These are phyloP conservation scores for Drosophila ficusphila DNA, from an alignment of 1,140 invertebrate genomes.

Conservation along the genomic window DNA sequence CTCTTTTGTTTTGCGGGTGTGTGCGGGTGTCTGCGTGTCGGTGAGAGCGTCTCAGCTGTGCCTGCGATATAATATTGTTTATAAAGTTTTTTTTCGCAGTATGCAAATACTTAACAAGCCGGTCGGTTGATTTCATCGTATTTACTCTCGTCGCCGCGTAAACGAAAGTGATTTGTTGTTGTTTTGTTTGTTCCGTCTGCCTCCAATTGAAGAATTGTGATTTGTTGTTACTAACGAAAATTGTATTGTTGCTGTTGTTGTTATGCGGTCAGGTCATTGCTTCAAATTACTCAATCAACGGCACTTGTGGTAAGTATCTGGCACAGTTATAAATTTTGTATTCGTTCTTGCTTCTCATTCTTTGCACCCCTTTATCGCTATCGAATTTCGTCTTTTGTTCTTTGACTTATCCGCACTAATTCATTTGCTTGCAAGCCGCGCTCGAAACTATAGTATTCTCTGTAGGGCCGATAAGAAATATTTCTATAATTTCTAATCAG, in stretches of 20 bases:
- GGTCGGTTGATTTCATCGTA: conserved; percentile 50
- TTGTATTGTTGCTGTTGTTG: conserved; percentile 34
- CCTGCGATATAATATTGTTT: conserved; percentile 68
- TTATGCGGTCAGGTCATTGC: conserved; percentile 56
- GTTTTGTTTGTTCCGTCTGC: conserved; percentile 15
- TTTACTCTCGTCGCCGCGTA: conserved; percentile 37
- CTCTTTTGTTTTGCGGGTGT: conserved; percentile 5
- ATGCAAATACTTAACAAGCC: conserved; percentile 70
- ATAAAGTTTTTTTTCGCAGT: conserved; percentile 61
- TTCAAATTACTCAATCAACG: conserved; percentile 74
- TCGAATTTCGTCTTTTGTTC: conserved; percentile 52
- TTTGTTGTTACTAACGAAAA: conserved; percentile 23
- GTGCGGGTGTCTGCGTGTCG: conserved; percentile 19
- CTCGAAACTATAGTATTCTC: conserved; percentile 27
- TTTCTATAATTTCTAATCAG: neutral
- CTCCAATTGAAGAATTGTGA: conserved; percentile 49
- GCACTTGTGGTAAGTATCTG: conserved; percentile 72
- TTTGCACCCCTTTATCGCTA: neutral
- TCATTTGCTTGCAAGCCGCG: conserved; percentile 40
- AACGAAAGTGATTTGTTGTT: conserved; percentile 76
- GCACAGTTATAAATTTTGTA: conserved; percentile 58
- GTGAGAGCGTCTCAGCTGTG: conserved; percentile 61
- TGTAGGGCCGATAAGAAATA: conserved; percentile 14
- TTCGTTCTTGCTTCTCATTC: neutral
- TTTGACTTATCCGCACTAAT: conserved; percentile 64